Percentiles rank a stretch among this genome's conserved stretches.
phyloP scores from a whole-genome alignment of 2,113 vertebrate species.

The Irena cyanogastra region DNA sequence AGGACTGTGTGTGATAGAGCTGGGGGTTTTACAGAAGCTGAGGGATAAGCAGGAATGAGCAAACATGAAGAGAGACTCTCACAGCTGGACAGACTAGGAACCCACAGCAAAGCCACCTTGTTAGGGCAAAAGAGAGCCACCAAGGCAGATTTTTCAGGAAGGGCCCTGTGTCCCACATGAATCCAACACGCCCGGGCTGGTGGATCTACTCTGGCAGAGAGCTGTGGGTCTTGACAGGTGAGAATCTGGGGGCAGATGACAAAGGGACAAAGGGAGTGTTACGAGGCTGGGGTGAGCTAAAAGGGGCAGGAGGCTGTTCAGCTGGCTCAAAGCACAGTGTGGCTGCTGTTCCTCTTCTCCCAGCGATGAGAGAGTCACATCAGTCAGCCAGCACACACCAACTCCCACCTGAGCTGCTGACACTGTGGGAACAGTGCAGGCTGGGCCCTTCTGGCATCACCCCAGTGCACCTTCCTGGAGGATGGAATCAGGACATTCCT shows the following conservation, averaged over 20 bases:
- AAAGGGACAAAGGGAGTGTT: not conserved
- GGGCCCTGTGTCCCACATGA: not conserved
- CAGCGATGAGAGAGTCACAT: not conserved
- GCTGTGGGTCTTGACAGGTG: not conserved
- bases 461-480: not conserved
- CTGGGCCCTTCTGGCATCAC: not conserved
- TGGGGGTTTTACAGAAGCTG: not conserved
- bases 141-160: not conserved
- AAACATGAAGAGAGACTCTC: not conserved
- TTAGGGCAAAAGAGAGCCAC: not conserved
- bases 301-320: not conserved
- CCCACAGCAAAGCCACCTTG: not conserved
- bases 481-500: not conserved
- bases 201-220: not conserved
- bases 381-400: not conserved
- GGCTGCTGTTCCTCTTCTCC: not conserved
- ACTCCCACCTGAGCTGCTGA: not conserved
- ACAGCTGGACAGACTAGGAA: not conserved
- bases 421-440: fast-evolving
- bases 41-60: not conserved
- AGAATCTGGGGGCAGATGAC: not conserved
- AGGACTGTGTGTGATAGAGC: not conserved
- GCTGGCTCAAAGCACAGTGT: not conserved
- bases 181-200: not conserved
- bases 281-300: not conserved